Evolutionary conservation across 1,140 invertebrate genomes (phyloP).

Genomic region (Rhysida immarginata): DNA sequence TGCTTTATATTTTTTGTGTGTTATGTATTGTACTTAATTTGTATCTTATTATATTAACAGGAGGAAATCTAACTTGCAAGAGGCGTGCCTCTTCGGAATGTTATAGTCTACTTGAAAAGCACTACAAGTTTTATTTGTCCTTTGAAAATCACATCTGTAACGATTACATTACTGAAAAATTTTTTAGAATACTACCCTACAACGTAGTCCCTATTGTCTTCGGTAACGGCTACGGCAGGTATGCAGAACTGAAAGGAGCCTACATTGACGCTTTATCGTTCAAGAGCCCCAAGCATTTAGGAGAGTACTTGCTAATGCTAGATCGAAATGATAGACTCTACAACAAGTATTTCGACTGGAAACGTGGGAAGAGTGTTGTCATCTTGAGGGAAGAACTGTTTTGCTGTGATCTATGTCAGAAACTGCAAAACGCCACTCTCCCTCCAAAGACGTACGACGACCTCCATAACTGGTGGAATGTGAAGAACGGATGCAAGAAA

Average conservation of each 20-base stretch:
- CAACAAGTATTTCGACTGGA: conserved; percentile 16
- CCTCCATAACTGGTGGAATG: neutral
- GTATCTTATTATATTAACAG: too few relatives aligned
- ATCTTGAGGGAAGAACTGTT: neutral
- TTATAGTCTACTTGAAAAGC: conserved; percentile 5
- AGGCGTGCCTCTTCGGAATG: too few relatives aligned
- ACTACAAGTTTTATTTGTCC: conserved; percentile 30
- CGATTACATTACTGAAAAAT: conserved; percentile 36
- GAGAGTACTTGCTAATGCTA: conserved; percentile 17
- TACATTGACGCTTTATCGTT: conserved; percentile 28
- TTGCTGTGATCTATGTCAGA: neutral
- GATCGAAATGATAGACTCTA: conserved; percentile 21
- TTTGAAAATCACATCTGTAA: conserved; percentile 34
- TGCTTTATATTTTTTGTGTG: too few relatives aligned
- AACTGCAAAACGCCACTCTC: neutral
- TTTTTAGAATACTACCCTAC: conserved; percentile 38
- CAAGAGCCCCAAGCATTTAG: conserved; percentile 20
- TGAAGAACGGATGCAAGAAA: too few relatives aligned
- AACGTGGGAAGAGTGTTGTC: neutral
- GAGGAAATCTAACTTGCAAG: too few relatives aligned
- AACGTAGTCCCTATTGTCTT: conserved; percentile 27
- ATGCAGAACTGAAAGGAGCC: conserved; percentile 26
- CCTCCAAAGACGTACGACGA: neutral
- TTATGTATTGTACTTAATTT: too few relatives aligned
- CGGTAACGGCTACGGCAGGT: conserved; percentile 26